Conservation (phyloP, 1,140 invertebrate species). For the Maniola jurtina region DNA sequence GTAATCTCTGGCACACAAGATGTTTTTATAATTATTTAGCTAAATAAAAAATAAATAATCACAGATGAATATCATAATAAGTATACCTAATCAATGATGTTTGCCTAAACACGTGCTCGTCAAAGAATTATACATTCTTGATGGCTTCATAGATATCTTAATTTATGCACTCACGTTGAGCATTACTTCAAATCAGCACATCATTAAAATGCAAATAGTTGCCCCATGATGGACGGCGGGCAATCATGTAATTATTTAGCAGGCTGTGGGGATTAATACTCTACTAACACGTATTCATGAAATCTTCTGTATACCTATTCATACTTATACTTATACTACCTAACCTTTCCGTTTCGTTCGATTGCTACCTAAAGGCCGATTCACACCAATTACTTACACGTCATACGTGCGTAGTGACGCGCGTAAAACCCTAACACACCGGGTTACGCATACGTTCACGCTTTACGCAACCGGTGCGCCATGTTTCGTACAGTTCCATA, state of each 20-base stretch:
- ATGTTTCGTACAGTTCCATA: too few relatives aligned
- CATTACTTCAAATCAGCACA: slow-evolving; percentile 1
- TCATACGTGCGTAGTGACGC: too few relatives aligned
- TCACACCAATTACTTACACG: too few relatives aligned
- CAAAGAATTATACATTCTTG: not conserved
- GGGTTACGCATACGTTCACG: too few relatives aligned
- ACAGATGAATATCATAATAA: not conserved
- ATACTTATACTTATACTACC: too few relatives aligned
- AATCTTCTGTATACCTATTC: too few relatives aligned
- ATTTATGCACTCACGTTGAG: not conserved
- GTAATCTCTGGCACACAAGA: too few relatives aligned
- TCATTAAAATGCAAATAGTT: slow-evolving; percentile 11
- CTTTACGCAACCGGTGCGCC: too few relatives aligned
- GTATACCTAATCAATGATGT: not conserved
- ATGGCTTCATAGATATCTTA: slow-evolving; percentile 3
- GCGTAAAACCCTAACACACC: too few relatives aligned
- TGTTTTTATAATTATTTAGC: too few relatives aligned
- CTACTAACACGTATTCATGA: not conserved
- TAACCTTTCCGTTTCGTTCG: too few relatives aligned
- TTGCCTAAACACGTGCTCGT: not conserved
- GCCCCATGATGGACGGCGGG: not conserved
- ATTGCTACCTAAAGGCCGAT: too few relatives aligned
- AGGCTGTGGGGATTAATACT: not conserved
- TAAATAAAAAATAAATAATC: not conserved
- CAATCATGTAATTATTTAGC: not conserved